Percentiles rank a stretch among this genome's conserved stretches.
phyloP scores from a whole-genome alignment of 2,888 invertebrate genomes.

The Erannis defoliaria region DNA sequence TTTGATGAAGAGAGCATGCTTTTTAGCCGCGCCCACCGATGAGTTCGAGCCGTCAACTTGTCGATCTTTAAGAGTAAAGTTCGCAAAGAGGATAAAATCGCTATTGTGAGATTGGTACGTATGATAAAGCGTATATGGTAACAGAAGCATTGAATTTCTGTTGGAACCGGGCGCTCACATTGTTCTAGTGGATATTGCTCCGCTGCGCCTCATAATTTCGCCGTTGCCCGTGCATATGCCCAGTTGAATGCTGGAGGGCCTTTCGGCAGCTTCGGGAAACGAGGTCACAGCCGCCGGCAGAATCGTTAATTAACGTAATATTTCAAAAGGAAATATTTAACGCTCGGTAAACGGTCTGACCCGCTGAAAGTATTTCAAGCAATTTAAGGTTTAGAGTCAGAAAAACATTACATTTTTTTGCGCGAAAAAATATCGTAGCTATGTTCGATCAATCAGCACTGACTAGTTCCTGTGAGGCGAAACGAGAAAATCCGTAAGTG shows the following conservation, averaged over 20 bases:
- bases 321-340: constrained; percentile 38
- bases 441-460: not conserved
- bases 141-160: too few species aligned
- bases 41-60: too few species aligned
- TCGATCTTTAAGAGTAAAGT: too few species aligned
- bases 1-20: too few species aligned
- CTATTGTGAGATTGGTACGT: too few species aligned
- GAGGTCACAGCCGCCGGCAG: constrained; percentile 26
- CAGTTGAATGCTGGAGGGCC: constrained; percentile 16
- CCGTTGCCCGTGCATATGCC: constrained; percentile 24
- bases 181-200: constrained; percentile 17
- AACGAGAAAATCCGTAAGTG: not conserved
- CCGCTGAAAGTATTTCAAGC: not conserved
- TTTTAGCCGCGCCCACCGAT: too few species aligned
- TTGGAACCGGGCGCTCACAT: not conserved
- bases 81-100: too few species aligned
- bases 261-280: constrained; percentile 22
- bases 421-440: not conserved
- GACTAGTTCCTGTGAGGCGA: not conserved
- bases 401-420: constrained; percentile 17
- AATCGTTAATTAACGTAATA: constrained; percentile 37
- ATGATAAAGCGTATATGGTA: too few species aligned
- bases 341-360: constrained; percentile 14
- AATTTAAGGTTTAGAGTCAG: constrained; percentile 20
- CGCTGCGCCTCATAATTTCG: constrained; percentile 13